Evolutionary conservation across 2,113 vertebrate species (phyloP).

Genomic region (Anolis sagrei): DNA sequence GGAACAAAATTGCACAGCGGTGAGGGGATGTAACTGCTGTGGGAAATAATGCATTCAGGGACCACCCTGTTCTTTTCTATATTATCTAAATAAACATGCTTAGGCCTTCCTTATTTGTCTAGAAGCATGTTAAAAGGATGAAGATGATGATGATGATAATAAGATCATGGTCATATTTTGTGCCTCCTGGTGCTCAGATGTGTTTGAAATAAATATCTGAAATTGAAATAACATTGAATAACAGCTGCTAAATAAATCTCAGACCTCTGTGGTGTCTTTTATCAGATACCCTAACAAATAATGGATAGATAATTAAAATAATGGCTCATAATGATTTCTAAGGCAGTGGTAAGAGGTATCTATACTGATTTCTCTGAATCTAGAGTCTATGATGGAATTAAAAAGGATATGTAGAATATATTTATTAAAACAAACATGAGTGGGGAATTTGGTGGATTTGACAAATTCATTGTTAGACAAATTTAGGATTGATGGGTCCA

Average conservation of each 20-base stretch:
- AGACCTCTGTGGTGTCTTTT: conserved; percentile 1
- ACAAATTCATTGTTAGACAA: too few relatives aligned
- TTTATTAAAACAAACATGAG: too few relatives aligned
- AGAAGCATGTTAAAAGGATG: conserved; percentile 27
- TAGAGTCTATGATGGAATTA: background rate
- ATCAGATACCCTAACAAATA: background rate
- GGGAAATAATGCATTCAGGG: conserved; percentile 26
- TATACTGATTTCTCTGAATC: background rate
- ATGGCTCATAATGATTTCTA: background rate
- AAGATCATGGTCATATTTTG: conserved; percentile 28
- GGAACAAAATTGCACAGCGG: background rate
- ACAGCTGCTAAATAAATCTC: background rate
- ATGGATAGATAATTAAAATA: background rate
- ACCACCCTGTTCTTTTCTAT: conserved; percentile 40
- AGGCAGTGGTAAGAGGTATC: background rate
- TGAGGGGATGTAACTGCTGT: background rate
- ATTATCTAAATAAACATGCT: conserved; percentile 39
- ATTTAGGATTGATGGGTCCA: too few relatives aligned
- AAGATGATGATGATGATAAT: conserved; percentile 20
- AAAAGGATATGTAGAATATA: too few relatives aligned
- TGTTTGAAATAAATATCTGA: conserved; percentile 25
- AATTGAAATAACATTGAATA: background rate
- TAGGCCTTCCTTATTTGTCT: conserved; percentile 33
- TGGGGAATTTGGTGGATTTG: too few relatives aligned
- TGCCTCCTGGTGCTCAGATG: conserved; percentile 14